Percentiles rank a stretch among this genome's conserved stretches.
Evolutionary conservation across 2,888 invertebrate genomes (phyloP).

Genomic region (Tachina grossa): DNA sequence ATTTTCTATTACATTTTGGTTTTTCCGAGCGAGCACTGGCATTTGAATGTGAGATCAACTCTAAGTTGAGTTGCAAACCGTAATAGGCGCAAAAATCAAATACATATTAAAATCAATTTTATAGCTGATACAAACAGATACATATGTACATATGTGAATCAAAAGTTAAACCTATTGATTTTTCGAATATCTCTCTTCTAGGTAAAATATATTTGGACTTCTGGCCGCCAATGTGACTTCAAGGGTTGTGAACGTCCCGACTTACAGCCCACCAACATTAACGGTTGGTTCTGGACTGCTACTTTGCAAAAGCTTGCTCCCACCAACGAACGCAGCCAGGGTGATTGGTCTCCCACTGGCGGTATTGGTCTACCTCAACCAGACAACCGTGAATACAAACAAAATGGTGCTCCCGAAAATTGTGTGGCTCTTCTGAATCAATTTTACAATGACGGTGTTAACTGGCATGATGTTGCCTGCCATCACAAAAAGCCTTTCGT

Average conservation of each 20-base stretch:
- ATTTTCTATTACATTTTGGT: too few species aligned
- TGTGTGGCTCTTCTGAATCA: conserved; percentile 93
- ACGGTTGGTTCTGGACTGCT: conserved; percentile 97
- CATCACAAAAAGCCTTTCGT: conserved; percentile 94
- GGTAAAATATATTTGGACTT: conserved; percentile 96
- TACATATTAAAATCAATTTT: too few species aligned
- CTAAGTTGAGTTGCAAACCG: too few species aligned
- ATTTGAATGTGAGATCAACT: too few species aligned
- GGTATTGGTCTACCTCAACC: conserved; percentile 94
- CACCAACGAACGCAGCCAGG: conserved; percentile 90
- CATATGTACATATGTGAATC: too few species aligned
- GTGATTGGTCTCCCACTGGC: conserved; percentile 94
- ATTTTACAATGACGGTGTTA: conserved; percentile 95
- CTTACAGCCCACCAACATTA: conserved; percentile 90
- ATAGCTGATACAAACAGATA: too few species aligned
- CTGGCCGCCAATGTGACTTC: conserved; percentile 94
- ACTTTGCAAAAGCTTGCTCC: conserved; percentile 93
- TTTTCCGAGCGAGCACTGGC: too few species aligned
- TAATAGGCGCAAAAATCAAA: too few species aligned
- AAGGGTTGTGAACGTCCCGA: conserved; percentile 94
- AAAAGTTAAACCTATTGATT: not conserved
- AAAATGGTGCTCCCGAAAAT: conserved; percentile 93
- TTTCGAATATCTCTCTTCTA: conserved; percentile 77
- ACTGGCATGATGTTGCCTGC: conserved; percentile 96
- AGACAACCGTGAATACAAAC: conserved; percentile 92